phyloP scores from a whole-genome alignment of 2,888 invertebrate species.

The Thyatira batis region DNA sequence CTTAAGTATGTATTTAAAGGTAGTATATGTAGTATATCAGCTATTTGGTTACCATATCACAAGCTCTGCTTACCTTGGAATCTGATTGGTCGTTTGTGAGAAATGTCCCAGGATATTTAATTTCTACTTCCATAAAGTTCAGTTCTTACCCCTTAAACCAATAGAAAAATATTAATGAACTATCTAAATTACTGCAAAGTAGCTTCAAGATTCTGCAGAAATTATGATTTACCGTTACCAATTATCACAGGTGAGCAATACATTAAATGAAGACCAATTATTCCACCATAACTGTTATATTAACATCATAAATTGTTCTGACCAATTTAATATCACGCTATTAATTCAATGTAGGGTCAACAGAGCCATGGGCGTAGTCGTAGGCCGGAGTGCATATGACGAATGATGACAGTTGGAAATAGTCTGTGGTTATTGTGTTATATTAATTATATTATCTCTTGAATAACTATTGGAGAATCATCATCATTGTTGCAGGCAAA shows the following conservation, averaged over 20 bases:
- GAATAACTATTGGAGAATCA: background rate
- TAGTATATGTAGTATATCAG: too few species aligned
- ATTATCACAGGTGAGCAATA: slow-evolving; percentile 3
- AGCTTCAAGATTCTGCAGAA: background rate
- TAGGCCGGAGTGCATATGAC: slow-evolving; percentile 22
- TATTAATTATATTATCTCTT: background rate
- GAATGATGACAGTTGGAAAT: slow-evolving; percentile 27
- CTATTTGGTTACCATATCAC: too few species aligned
- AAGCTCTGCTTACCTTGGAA: too few species aligned
- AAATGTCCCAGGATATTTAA: too few species aligned
- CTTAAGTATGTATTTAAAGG: too few species aligned
- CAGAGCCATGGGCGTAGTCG: slow-evolving; percentile 10
- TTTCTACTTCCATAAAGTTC: too few species aligned
- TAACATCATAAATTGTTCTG: slow-evolving; percentile 32
- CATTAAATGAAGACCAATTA: slow-evolving; percentile 10
- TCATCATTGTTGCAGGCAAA: too few species aligned
- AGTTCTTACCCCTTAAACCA: too few species aligned
- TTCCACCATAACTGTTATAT: slow-evolving; percentile 18
- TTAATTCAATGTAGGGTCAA: slow-evolving; percentile 25
- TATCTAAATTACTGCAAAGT: too few species aligned
- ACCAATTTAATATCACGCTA: slow-evolving; percentile 35
- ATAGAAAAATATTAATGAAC: too few species aligned
- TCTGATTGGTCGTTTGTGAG: too few species aligned
- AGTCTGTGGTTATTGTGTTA: slow-evolving; percentile 9
- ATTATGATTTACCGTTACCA: background rate